Base-by-base conservation (phyloP, 1,140 invertebrate species). In the Agrypnia vestita region DNA sequence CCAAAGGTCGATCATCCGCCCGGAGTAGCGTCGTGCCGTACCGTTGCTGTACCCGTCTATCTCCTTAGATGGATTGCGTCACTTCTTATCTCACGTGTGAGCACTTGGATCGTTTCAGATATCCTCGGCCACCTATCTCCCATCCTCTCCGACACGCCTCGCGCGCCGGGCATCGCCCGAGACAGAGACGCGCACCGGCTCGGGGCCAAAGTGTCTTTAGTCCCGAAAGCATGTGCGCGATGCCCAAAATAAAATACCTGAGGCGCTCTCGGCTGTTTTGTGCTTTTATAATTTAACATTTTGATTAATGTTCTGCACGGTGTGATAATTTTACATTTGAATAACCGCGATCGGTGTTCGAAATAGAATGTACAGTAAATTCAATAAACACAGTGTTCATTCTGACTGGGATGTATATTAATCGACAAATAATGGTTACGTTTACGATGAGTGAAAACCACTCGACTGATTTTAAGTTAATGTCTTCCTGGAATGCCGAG, bases 61-160 rank as follows among this genome's bases (percentile, higher is more conserved):
- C 35, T 64, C 61, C 35, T 64, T 35, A 64, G 61, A 43, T 64
- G 61, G 61, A 64, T 64, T 64, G 61, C 61, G 61, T 64, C 61
- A 64, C 61, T 35, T 64, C 61, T 64, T 64, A 64, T 64, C 61
- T 35, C 21, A 43, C 61, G 61, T 12, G 49, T 69, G n/a, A 13
- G 35, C 43, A 21, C 7, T 46, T 49, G 17, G 11, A 47, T 46
- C 62, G 43, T 67, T 44, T 67, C 35, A 46, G 62, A 47, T 67
- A 49, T 46, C 35, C n/a, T 47, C 12, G 15, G 44, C 10, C 6
- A 69, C 46, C 25, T 17, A 15, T 10, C 64, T 69, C 64, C 43
- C 17, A 17, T 69, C 44, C 12, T 69, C 13, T 69, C 19, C 8
- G 1, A n/a, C 43, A 46, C 35, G 43, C 15, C 15, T 69, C n/a